phyloP scores from a whole-genome alignment of 2,888 invertebrate genomes.

The Zygothrica quintamaculata region DNA sequence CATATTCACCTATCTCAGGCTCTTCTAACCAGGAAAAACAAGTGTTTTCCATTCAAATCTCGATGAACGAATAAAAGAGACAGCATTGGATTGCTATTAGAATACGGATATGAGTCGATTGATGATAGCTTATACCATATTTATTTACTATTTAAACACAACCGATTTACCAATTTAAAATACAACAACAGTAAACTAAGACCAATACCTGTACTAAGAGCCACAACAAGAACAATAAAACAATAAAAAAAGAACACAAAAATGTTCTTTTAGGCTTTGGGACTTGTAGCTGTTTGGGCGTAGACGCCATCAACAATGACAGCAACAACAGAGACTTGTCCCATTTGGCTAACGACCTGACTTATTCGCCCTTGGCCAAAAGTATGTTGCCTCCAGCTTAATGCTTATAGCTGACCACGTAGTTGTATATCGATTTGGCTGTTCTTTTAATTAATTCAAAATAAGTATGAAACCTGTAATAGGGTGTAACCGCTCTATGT shows the following conservation, averaged over 20 bases:
- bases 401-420: slow-evolving; percentile 39
- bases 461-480: too few relatives aligned
- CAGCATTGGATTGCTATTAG: too few relatives aligned
- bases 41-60: too few relatives aligned
- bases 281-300: slow-evolving; percentile 35
- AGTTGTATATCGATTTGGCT: slow-evolving; percentile 60
- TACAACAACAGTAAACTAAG: background rate
- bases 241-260: slow-evolving; percentile 52
- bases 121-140: too few relatives aligned
- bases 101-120: too few relatives aligned
- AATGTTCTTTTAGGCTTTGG: slow-evolving; percentile 53
- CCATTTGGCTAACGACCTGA: slow-evolving; percentile 49
- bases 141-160: too few relatives aligned
- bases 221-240: slow-evolving; percentile 30
- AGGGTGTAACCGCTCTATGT: too few relatives aligned
- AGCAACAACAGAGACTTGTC: too few relatives aligned
- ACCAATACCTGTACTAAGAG: slow-evolving; percentile 23
- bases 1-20: too few relatives aligned
- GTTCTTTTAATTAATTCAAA: slow-evolving; percentile 71
- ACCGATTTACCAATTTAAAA: too few relatives aligned
- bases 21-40: too few relatives aligned
- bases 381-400: slow-evolving; percentile 12
- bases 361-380: slow-evolving; percentile 18
- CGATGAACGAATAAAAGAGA: too few relatives aligned
- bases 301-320: slow-evolving; percentile 49